phyloP scores from a whole-genome alignment of 2,888 invertebrate genomes.

The Euplexia lucipara region DNA sequence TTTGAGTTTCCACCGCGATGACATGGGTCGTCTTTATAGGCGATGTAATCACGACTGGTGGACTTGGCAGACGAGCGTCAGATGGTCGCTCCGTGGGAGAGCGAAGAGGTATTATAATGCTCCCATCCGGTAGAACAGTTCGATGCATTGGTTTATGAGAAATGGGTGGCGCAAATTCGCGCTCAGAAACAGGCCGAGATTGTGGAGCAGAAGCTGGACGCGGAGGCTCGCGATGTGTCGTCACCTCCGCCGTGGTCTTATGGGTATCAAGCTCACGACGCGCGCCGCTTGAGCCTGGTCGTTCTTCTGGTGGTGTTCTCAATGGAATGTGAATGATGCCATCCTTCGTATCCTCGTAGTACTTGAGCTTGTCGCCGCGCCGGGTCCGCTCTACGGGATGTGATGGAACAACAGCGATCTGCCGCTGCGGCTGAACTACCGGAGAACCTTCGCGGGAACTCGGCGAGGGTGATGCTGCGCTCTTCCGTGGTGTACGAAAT shows the following conservation, averaged over 20 bases:
- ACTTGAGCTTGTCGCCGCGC: conserved; percentile 84
- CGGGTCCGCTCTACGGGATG: conserved; percentile 57
- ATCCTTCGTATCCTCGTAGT: conserved; percentile 92
- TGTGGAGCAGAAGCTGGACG: conserved; percentile 71
- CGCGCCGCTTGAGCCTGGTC: conserved; percentile 73
- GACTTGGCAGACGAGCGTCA: conserved; percentile 57
- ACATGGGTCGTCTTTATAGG: conserved; percentile 3
- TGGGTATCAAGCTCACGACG: conserved; percentile 59
- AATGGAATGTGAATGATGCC: conserved; percentile 94
- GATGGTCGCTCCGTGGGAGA: conserved; percentile 83
- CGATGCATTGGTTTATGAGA: conserved; percentile 79
- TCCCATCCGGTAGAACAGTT: conserved; percentile 90
- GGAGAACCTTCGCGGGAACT: conserved; percentile 82
- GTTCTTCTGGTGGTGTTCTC: conserved; percentile 94
- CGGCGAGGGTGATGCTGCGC: conserved; percentile 79
- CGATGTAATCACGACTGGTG: conserved; percentile 13
- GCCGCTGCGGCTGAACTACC: conserved; percentile 72
- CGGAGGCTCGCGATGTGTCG: conserved; percentile 62
- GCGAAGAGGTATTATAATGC: conserved; percentile 90
- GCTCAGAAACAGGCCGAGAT: conserved; percentile 70
- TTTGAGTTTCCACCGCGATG: conserved; percentile 21
- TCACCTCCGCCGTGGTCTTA: conserved; percentile 42
- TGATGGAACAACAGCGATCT: conserved; percentile 67
- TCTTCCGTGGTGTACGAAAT: conserved; percentile 91
- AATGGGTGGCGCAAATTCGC: conserved; percentile 75